phyloP scores from a whole-genome alignment of 2,797 vertebrate genomes.

The Neostethus bicornis region DNA sequence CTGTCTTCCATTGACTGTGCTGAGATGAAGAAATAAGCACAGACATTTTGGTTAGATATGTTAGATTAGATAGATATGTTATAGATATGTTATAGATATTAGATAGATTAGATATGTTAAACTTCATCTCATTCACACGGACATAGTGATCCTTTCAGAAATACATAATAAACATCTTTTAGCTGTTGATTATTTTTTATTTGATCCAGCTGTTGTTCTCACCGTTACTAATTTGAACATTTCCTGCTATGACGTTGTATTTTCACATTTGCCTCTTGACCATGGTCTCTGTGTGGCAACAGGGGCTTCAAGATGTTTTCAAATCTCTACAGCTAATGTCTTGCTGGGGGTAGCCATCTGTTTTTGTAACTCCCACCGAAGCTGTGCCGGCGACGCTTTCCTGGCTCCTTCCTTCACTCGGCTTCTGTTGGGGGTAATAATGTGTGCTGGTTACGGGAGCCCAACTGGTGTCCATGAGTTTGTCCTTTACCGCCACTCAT shows the following conservation, averaged over 20 bases:
- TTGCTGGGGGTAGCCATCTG: slow-evolving; percentile 81
- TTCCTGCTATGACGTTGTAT: slow-evolving; percentile 26
- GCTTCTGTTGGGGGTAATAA: slow-evolving; percentile 68
- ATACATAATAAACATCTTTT: background rate
- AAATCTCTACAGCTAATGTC: slow-evolving; percentile 78
- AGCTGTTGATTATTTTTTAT: slow-evolving; percentile 16
- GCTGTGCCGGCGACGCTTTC: slow-evolving; percentile 51
- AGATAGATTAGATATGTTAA: too few relatives aligned
- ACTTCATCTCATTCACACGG: background rate
- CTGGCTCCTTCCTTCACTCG: slow-evolving; percentile 49
- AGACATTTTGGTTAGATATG: too few relatives aligned
- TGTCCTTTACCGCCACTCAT: slow-evolving; percentile 75
- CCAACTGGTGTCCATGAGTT: slow-evolving; percentile 67
- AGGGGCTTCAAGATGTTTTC: slow-evolving; percentile 79
- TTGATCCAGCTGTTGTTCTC: slow-evolving; percentile 49
- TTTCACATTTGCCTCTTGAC: slow-evolving; percentile 70
- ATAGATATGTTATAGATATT: too few relatives aligned
- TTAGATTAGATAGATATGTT: too few relatives aligned
- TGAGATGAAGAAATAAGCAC: too few relatives aligned
- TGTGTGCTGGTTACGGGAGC: slow-evolving; percentile 62
- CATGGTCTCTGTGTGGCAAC: slow-evolving; percentile 59
- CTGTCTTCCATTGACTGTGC: too few relatives aligned
- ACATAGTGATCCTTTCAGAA: slow-evolving; percentile 21
- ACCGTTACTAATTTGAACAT: slow-evolving; percentile 20
- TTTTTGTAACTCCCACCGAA: slow-evolving; percentile 71